These are phyloP conservation scores for Tokudaia muenninki DNA, from an alignment of 2,797 vertebrate genomes.

Conservation along the genomic window DNA sequence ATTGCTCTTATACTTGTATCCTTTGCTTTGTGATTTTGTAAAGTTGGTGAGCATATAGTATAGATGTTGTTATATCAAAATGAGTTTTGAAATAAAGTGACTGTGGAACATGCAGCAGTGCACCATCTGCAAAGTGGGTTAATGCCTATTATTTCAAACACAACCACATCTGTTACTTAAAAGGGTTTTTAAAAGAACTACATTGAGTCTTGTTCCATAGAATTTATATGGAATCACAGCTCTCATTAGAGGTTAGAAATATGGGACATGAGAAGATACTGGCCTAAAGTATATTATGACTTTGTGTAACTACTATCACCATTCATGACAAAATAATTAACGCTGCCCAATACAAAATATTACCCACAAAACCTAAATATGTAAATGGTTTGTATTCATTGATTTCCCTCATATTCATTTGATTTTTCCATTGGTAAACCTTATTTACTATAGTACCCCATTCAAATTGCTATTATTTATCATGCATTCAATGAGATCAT, in stretches of 20 bases:
- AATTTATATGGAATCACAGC: constrained; percentile 23
- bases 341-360: not conserved
- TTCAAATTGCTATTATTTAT: constrained; percentile 44
- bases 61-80: constrained; percentile 58
- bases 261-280: rapidly evolving
- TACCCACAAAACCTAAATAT: constrained; percentile 20
- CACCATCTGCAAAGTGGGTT: constrained; percentile 51
- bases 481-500: not conserved
- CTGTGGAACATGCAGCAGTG: not conserved
- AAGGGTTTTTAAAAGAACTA: constrained; percentile 6
- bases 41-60: constrained; percentile 7
- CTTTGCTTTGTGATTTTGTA: constrained; percentile 60
- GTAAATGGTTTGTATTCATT: constrained; percentile 32
- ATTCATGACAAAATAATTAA: constrained; percentile 63
- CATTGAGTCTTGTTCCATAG: constrained; percentile 14
- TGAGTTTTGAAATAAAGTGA: constrained; percentile 77
- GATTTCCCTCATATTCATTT: constrained; percentile 56
- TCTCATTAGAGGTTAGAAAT: constrained; percentile 7
- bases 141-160: constrained; percentile 62
- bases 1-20: constrained; percentile 27
- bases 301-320: constrained; percentile 42
- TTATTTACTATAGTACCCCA: constrained; percentile 17
- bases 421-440: constrained; percentile 28
- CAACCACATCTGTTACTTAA: not conserved
- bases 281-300: not conserved